Base-by-base conservation (phyloP, 2,797 vertebrate genomes). In the Amblyopsis hoosieri region DNA sequence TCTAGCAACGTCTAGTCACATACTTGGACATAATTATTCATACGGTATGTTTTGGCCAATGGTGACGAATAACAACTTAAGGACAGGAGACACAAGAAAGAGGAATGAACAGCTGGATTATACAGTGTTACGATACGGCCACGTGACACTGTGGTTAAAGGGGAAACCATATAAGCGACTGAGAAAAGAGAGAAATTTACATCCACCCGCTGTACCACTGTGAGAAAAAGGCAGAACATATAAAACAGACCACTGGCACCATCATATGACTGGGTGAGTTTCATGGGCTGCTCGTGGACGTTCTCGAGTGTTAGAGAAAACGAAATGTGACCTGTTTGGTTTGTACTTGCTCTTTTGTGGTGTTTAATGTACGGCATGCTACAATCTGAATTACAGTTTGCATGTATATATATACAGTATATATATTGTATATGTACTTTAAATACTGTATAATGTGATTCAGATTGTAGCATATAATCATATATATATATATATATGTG, bases 161-260 rank as follows among this genome's bases (percentile, higher is more conserved):
- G 60, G 50, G 65, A 79, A 81, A 61, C 69, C 55, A 82, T 91
- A 90, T 83, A 91, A 90, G 79, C 48, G 54, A 46, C 64, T 12
- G 60, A 42, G 56, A 23, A 63, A 69, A 57, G 58, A 57, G 58
- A 13, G 15, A 61, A 56, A 19, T 45, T 64, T 53, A n/a, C 59
- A 42, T 64, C 58, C 58, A 55, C 51, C 69, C 57, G 47, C 45
- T 31, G 17, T 12, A 11, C 62, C 6, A 37, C 13, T 1, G 14
- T 66, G 56, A 73, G 58, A 52, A 42, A 55, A 47, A 14, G 29
- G 9, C 42, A 56, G 23, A 46, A 3, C 29, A 23, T 4, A 29
- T 29, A 29, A 29, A 29, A 4, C 23, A 29, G 3, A 29, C 23
- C 23, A 19, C 12, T 45, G 11, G 64, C 60, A 45, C 0, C 49